Evolutionary conservation across 1,140 invertebrate species (phyloP).

Genomic region (Parasteatoda tepidariorum): DNA sequence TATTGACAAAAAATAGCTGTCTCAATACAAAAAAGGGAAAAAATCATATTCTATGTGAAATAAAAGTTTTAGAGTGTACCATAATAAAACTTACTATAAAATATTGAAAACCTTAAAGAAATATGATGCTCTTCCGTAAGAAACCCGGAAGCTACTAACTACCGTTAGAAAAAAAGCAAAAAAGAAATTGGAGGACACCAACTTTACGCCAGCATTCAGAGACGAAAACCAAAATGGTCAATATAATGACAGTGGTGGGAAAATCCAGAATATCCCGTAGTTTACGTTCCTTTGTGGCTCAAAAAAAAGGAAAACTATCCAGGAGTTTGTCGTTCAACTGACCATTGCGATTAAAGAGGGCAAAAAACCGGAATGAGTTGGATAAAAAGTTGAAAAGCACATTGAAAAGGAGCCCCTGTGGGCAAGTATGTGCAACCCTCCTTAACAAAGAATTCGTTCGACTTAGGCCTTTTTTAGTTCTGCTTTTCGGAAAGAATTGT

Average conservation of each 20-base stretch:
- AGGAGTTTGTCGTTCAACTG: constrained; percentile 39
- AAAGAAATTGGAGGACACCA: background rate
- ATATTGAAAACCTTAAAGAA: background rate
- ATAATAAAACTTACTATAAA: background rate
- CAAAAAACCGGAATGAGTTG: background rate
- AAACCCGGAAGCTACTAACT: background rate
- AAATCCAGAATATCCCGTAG: constrained; percentile 22
- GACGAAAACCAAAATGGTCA: background rate
- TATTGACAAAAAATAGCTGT: too few relatives aligned
- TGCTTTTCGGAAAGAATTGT: background rate
- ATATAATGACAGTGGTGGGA: constrained; percentile 13
- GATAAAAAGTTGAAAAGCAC: constrained; percentile 20
- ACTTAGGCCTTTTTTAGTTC: background rate
- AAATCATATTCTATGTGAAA: too few relatives aligned
- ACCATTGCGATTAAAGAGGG: constrained; percentile 40
- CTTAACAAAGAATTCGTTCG: constrained; percentile 43
- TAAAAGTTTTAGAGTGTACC: too few relatives aligned
- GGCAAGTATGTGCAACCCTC: background rate
- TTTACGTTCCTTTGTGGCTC: constrained; percentile 2
- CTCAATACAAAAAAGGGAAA: too few relatives aligned
- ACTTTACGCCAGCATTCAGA: background rate
- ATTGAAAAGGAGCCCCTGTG: constrained; percentile 31
- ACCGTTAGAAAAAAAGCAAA: background rate
- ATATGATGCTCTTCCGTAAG: background rate
- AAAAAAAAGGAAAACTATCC: constrained; percentile 20